Percentiles rank a stretch among this genome's conserved stretches.
Evolutionary conservation across 2,888 invertebrate species (phyloP).

Genomic region (Ditylenchus weischeri): DNA sequence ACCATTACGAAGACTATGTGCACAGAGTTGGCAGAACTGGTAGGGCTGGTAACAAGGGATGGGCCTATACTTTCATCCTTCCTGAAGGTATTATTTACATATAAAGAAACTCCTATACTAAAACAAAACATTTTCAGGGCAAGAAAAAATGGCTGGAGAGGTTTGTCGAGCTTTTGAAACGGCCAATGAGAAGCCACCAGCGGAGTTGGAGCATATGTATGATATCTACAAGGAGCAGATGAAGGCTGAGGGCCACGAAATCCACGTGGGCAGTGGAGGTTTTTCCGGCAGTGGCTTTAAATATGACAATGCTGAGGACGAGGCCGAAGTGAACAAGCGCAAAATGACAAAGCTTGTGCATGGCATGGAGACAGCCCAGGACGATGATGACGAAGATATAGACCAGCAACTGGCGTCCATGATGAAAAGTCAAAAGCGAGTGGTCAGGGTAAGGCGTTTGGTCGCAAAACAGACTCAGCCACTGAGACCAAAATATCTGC

Average conservation of each 20-base stretch:
- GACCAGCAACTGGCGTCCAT: constrained; percentile 92
- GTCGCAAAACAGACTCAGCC: constrained; percentile 67
- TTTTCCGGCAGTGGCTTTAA: constrained; percentile 95
- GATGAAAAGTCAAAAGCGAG: constrained; percentile 26
- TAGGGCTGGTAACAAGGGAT: constrained; percentile 88
- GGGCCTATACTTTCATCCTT: constrained; percentile 92
- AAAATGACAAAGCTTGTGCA: constrained; percentile 92
- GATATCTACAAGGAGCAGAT: constrained; percentile 81
- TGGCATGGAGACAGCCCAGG: constrained; percentile 88
- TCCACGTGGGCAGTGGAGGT: constrained; percentile 68
- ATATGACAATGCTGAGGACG: constrained; percentile 89
- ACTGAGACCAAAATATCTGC: constrained; percentile 74
- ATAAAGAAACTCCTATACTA: not conserved
- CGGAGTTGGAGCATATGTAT: constrained; percentile 77
- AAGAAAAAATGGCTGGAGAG: constrained; percentile 88
- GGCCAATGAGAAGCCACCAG: constrained; percentile 70
- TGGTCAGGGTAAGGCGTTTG: constrained; percentile 21
- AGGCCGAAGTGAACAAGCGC: constrained; percentile 88
- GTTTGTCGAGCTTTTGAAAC: constrained; percentile 75
- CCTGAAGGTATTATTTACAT: constrained; percentile 60
- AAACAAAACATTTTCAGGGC: constrained; percentile 60
- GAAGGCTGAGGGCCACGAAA: constrained; percentile 72
- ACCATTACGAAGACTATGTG: constrained; percentile 99
- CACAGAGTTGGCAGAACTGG: constrained; percentile 75
- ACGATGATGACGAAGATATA: constrained; percentile 86